A percentile compares a stretch with the other conserved stretches of the same genome.
phyloP scores from a whole-genome alignment of 2,888 invertebrate genomes.

The Trimorus sp. region DNA sequence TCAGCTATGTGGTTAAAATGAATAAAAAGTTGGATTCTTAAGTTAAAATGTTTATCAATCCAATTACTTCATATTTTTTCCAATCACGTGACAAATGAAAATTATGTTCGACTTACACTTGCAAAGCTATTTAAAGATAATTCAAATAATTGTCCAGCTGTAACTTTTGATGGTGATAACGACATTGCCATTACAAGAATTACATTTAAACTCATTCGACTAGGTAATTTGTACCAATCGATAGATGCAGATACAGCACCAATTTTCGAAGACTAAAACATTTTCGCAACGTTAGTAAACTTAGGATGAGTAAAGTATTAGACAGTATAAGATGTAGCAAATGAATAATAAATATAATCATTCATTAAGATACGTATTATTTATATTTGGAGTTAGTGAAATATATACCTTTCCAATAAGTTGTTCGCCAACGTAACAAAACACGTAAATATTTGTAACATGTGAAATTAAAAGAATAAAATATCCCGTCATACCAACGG shows the following conservation, averaged over 20 bases:
- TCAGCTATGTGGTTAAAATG: slow-evolving; percentile 11
- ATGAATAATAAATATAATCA: too few relatives aligned
- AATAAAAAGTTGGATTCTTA: too few relatives aligned
- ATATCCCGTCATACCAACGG: slow-evolving; percentile 54
- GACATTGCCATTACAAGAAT: slow-evolving; percentile 45
- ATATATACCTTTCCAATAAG: slow-evolving; percentile 56
- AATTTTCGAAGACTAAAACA: slow-evolving; percentile 38
- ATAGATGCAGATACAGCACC: slow-evolving; percentile 40
- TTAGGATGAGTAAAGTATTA: too few relatives aligned
- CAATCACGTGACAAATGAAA: not conserved
- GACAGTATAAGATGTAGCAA: too few relatives aligned
- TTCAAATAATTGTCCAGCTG: slow-evolving; percentile 33
- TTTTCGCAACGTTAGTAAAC: not conserved
- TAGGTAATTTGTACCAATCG: slow-evolving; percentile 49
- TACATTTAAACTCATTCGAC: slow-evolving; percentile 4
- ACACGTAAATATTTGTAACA: slow-evolving; percentile 67
- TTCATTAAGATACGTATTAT: too few relatives aligned
- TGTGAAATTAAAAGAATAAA: slow-evolving; percentile 52
- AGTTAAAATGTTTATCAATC: not conserved
- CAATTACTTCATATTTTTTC: not conserved
- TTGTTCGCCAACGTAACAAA: slow-evolving; percentile 68
- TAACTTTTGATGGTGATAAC: slow-evolving; percentile 28
- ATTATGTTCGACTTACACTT: slow-evolving; percentile 23
- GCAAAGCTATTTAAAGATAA: slow-evolving; percentile 36
- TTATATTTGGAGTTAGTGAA: too few relatives aligned